Base-by-base conservation (phyloP, 2,888 invertebrate species). In the Sesia bembeciformis region DNA sequence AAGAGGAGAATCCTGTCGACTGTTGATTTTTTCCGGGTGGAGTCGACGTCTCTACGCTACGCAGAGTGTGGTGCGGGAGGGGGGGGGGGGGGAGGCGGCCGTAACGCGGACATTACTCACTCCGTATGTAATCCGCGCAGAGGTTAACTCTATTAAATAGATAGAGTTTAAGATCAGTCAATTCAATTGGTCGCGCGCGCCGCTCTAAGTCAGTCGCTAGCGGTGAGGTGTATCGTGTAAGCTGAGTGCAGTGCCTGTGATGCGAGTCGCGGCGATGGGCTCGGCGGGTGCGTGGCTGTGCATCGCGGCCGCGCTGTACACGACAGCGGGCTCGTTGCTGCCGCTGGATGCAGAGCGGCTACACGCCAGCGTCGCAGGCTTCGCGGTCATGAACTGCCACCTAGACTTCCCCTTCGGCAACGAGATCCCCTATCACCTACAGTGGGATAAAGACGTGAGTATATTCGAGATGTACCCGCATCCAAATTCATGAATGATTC, bases 381-480 rank as follows among this genome's bases (percentile, higher is more conserved):
- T 92, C 72, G 94, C 93, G 55, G 92, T 95, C 63, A 93, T 96
- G 82, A 93, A 95, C 88, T 96, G 96, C 84, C 93, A 94, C 67
- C 93, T 97, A 67, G 95, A 96, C 83, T 97, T 96, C 81, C 96
- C 96, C 60, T 95, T 96, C 78, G 94, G 94, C 71, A 93, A 94
- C 72, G 93, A 94, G 68, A 95, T 96, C 67, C 95, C 96, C 5
- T 97, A 96, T 81, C 93, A 95, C 69, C 91, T 98, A 56, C 93
- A 95, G 75, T 98, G 97, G 97, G 95, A 94, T 73, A 96, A 96
- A 86, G 95, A 95, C 76, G 96, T 96, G 88, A 94, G 94, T 62
- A 23, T 23, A 23, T 23, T 2, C 23, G 23, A 23, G 23, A 23
- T 23, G 23, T 2, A 23, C 23, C 23, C 23, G 2, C 23, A 23